phyloP scores from a whole-genome alignment of 2,113 vertebrate genomes.

The Apodemus sylvaticus region DNA sequence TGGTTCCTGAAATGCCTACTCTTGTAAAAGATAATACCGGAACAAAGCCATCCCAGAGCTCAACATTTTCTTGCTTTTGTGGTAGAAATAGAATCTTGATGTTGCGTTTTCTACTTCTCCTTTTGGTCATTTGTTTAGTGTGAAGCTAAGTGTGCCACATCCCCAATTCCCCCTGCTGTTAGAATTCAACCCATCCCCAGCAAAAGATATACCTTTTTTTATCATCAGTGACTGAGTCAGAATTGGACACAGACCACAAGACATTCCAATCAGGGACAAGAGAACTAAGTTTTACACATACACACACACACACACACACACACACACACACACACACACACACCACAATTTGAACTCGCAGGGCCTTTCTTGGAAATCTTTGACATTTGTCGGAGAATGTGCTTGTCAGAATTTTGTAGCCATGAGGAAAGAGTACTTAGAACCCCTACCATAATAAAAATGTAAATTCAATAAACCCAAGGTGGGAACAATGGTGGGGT shows the following conservation, averaged over 20 bases:
- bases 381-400: background rate
- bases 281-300: background rate
- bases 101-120: background rate
- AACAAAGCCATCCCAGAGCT: background rate
- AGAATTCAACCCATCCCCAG: background rate
- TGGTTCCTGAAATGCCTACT: slow-evolving; percentile 19
- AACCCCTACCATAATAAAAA: background rate
- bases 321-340: background rate
- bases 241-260: background rate
- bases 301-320: background rate
- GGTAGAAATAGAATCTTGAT: background rate
- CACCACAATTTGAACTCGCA: background rate
- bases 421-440: background rate
- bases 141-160: background rate
- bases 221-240: background rate
- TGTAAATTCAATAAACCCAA: background rate
- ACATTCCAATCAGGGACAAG: background rate
- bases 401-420: background rate
- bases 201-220: background rate
- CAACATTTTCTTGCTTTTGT: background rate
- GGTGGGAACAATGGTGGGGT: background rate
- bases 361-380: background rate
- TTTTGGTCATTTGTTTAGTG: background rate
- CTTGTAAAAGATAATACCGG: background rate
- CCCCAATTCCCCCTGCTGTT: background rate